Base-by-base conservation (phyloP, 2,888 invertebrate species). In the Chymomyza caudatula region DNA sequence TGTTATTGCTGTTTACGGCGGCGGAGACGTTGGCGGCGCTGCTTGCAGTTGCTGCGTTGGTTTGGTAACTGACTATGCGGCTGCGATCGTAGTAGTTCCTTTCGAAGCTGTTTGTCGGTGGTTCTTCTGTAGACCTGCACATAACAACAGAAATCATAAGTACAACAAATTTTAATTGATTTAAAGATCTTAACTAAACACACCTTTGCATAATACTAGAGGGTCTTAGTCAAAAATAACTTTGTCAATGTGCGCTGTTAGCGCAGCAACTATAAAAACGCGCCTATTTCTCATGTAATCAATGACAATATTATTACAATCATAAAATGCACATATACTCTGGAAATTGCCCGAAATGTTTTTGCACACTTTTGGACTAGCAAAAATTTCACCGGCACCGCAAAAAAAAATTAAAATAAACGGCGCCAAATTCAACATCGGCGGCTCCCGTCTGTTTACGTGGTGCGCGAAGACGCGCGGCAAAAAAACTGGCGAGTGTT, bases 101-200 rank as follows among this genome's bases (percentile, higher is more conserved):
- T 86, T 90, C 90, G 85, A 89, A 88, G 81, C 90, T 90, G 82
- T 88, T 90, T 82, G 80, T 85, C 85, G 90, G 90, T 88, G 91
- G 89, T 88, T 91, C 90, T 84, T 91, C 90, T 85, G 90, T 90
- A 88, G 90, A 91, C 89, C 90, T 91, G 85, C 22, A 87, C 44
- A n/a, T 71, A 5, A 15, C 58, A 66, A 69, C 47, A 47, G 49
- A 23, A 42, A 11, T 49, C 13, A 53, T 47, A 15, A n/a, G 47
- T 0, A 42, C 3, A 6, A 23, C 3, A 20, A 43, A 20, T 6
- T 8, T 20, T 25, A 2, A 11, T n/a, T n/a, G 11, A 25, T 51
- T 25, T 37, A 37, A 19, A 47, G 15, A 55, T 15, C 23, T 13
- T 23, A 54, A 17, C 23, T 49, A 54, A 58, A 70, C 80, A 69